Evolutionary conservation across 2,888 invertebrate species (phyloP).

Genomic region (Drosophila anomalata): DNA sequence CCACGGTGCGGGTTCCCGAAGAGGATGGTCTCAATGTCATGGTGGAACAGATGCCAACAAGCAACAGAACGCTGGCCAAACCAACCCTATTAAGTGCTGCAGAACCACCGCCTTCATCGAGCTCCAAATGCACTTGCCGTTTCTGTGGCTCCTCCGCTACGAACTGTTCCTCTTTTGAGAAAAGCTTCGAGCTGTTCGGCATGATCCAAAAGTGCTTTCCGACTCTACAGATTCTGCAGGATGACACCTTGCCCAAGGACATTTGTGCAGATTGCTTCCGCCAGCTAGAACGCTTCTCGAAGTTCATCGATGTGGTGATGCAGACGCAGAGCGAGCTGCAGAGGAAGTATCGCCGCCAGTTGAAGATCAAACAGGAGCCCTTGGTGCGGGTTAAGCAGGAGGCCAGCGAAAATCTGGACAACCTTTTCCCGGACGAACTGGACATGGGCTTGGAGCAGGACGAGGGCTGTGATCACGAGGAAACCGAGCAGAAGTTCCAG

Average conservation of each 20-base stretch:
- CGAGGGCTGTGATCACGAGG: slow-evolving; percentile 67
- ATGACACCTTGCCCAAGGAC: slow-evolving; percentile 81
- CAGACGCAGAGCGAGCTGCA: slow-evolving; percentile 81
- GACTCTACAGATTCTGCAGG: slow-evolving; percentile 81
- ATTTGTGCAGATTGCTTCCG: slow-evolving; percentile 79
- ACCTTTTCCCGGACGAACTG: slow-evolving; percentile 75
- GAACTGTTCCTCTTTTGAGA: slow-evolving; percentile 78
- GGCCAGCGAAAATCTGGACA: slow-evolving; percentile 80
- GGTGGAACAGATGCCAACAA: slow-evolving; percentile 44
- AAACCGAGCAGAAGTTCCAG: slow-evolving; percentile 81
- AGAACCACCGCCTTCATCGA: slow-evolving; percentile 5
- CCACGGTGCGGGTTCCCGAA: slow-evolving; percentile 54
- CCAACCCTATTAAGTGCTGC: slow-evolving; percentile 45
- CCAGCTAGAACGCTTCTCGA: slow-evolving; percentile 79
- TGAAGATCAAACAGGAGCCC: slow-evolving; percentile 84
- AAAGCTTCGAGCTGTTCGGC: slow-evolving; percentile 82
- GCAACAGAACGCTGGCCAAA: slow-evolving; percentile 14
- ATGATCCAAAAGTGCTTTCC: slow-evolving; percentile 83
- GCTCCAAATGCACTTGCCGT: slow-evolving; percentile 75
- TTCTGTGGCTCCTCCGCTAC: slow-evolving; percentile 77
- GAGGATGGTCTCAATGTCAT: slow-evolving; percentile 35
- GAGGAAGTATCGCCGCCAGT: slow-evolving; percentile 75
- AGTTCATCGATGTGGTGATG: slow-evolving; percentile 82
- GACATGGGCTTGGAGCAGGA: slow-evolving; percentile 67
- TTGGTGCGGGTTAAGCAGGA: slow-evolving; percentile 83